Base-by-base conservation (phyloP, 2,113 vertebrate species). In the Meles meles region DNA sequence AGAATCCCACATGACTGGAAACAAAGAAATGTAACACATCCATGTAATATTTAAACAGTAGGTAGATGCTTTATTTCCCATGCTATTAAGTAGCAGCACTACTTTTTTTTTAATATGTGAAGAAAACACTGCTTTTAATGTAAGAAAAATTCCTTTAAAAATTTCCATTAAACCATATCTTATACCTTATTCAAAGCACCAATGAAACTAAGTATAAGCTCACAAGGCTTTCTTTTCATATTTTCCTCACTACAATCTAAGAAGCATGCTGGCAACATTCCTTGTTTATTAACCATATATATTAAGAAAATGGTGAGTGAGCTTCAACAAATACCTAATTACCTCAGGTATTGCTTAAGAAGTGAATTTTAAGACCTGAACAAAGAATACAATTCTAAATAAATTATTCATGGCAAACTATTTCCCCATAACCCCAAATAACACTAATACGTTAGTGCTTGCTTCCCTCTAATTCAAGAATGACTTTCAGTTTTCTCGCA, bases 221-320 rank as follows among this genome's bases (percentile, higher is more conserved):
- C 47, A 77, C 6, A 69, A 57, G 57, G 52, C 47, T 77, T 63
- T 42, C 23, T 15, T 93, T 23, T 76, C 18, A 67, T n/a, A 79
- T 52, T 96, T 88, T 76, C 10, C 74, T 94, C 15, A 10, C 47
- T 87, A 47, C 55, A n/a, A 77, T 92, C 39, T 94, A 94, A 87
- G 83, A 81, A 59, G 27, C 27, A 96, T n/a, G 10, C 17, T 61
- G 52, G 57, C 37, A 90, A 83, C n/a, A 80, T 37, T 86, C 39
- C 34, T 85, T 92, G 21, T 74, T 96, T 88, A 92, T 92, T 76
- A 94, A 65, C 61, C 93, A 72, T 57, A 87, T 12, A 21, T 80
- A 79, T 59, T 79, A 88, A 57, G 65, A 63, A 87, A 57, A 52
- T 17, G 49, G 42, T 12, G 25, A 87, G 61, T 12, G 42, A 87